Evolutionary conservation across 2,888 invertebrate genomes (phyloP), one percentile per base, ranked within the genome.

Genomic region (Heliconius aoede): DNA sequence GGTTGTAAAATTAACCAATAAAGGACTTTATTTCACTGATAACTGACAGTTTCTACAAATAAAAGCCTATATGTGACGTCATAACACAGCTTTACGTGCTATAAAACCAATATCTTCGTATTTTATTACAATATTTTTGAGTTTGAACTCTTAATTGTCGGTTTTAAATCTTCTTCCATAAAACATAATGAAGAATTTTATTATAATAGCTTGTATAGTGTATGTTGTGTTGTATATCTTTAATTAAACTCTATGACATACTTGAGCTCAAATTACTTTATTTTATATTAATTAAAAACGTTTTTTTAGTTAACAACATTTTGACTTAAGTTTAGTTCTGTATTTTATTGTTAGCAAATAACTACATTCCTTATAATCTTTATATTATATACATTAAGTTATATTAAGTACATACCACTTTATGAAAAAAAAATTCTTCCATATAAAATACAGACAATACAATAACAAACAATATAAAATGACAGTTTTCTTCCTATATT

Each of bases 1-100:
- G 82, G 80, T 74, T 81, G 80, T 85, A 84, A 84, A 84, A 83
- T 82, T 80, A 80, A 81, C 81, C 82, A 82, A 84, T 84, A 82
- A 82, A 81, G 83, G 79, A 79, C 78, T 78, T 76, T 79, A 80
- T 71, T 75, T 76, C 76, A 67, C 80, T 78, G 80, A 80, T 80
- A 80, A 80, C 73, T 80, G 76, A 77, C 78, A 71, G 72, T 79
- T 72, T 79, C 77, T 77, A 73, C 75, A 71, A 79, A 77, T 79
- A 75, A 75, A 79, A 73, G 69, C 64, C 75, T 67, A 75, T 73
- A 77, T 55, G 69, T 74, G 55, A 71, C 73, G 73, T 79, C 79
- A 79, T 79, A 79, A 77, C 64, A 73, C 40, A 15, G 68, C 74
- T 75, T 77, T 71, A 77, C 51, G 73, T 77, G 71, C 60, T 75